phyloP scores from a whole-genome alignment of 2,888 invertebrate genomes.

The Pardosa pseudoannulata region DNA sequence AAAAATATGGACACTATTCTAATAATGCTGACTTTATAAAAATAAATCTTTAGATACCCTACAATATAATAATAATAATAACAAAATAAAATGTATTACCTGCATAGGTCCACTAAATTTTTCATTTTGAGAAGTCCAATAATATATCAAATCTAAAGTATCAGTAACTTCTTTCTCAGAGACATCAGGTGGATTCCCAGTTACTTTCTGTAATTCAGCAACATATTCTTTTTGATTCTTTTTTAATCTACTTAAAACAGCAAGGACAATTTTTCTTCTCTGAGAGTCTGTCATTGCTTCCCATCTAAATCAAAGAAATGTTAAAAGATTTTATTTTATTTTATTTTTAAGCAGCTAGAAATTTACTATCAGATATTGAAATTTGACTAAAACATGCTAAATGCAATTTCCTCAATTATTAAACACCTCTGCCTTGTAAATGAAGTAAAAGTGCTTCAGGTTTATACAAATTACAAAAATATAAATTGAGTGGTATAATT shows the following conservation, averaged over 20 bases:
- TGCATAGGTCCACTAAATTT: slow-evolving; percentile 78
- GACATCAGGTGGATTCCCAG: slow-evolving; percentile 73
- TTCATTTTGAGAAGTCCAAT: slow-evolving; percentile 79
- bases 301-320: slow-evolving; percentile 76
- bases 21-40: too few relatives aligned
- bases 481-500: too few relatives aligned
- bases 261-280: slow-evolving; percentile 79
- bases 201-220: slow-evolving; percentile 76
- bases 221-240: slow-evolving; percentile 77
- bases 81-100: background rate
- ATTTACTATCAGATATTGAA: too few relatives aligned
- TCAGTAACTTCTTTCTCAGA: slow-evolving; percentile 30
- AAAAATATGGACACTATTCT: too few relatives aligned
- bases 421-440: too few relatives aligned
- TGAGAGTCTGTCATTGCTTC: slow-evolving; percentile 78
- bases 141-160: slow-evolving; percentile 77
- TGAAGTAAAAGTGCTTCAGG: too few relatives aligned
- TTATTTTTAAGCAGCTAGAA: too few relatives aligned
- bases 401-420: too few relatives aligned
- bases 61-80: background rate
- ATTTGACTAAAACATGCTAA: too few relatives aligned
- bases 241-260: slow-evolving; percentile 79
- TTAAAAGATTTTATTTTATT: too few relatives aligned
- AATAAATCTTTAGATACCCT: too few relatives aligned
- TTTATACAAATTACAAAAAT: too few relatives aligned